Conservation (phyloP, 2,888 invertebrate genomes). For the Sclerodermus sp. region DNA sequence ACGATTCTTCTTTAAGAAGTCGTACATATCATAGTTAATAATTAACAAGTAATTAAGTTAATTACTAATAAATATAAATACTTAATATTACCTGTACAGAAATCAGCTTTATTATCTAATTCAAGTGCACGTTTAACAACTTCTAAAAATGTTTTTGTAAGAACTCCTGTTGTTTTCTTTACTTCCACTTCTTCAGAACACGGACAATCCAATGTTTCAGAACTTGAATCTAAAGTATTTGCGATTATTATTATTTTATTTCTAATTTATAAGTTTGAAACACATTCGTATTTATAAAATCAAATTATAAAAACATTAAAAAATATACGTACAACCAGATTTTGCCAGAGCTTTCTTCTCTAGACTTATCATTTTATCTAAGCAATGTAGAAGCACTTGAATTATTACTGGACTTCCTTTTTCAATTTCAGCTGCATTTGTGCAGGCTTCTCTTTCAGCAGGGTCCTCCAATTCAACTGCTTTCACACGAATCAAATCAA, state of each 20-base stretch:
- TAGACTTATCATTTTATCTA: conserved; percentile 20
- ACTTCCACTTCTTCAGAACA: conserved; percentile 1
- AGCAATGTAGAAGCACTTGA: conserved; percentile 16
- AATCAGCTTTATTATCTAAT: conserved; percentile 4
- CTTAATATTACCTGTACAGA: not conserved
- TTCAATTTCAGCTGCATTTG: not conserved
- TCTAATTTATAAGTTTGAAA: not conserved
- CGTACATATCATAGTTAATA: no score
- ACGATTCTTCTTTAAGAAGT: no score
- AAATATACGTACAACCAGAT: no score
- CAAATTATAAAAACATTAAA: no score
- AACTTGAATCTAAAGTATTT: not conserved
- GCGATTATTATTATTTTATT: not conserved
- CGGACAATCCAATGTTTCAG: not conserved
- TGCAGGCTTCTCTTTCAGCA: no score
- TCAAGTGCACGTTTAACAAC: conserved; percentile 18
- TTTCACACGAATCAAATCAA: no score
- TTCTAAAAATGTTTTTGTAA: conserved; percentile 18
- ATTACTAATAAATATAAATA: no score
- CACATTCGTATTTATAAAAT: not conserved
- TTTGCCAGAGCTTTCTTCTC: conserved; percentile 7
- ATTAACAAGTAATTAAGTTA: no score
- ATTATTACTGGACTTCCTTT: conserved; percentile 12
- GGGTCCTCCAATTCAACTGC: no score
- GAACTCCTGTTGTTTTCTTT: not conserved